Conservation (phyloP, 2,888 invertebrate species). For the Parascotia fuliginaria region DNA sequence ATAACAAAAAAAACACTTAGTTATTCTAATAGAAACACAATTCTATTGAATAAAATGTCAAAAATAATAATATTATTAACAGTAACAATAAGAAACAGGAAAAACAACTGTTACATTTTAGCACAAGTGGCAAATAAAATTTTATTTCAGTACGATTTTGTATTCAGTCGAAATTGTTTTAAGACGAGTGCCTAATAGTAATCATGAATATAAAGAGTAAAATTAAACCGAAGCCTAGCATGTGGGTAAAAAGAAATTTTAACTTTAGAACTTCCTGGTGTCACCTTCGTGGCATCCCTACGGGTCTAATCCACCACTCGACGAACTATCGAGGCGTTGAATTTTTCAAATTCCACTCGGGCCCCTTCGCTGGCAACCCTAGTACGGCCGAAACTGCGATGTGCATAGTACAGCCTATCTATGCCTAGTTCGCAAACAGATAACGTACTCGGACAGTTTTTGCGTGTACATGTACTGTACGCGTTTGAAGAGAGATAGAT, state of each 20-base stretch:
- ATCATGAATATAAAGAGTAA: background rate
- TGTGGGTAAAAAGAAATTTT: too few species aligned
- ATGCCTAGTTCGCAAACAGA: constrained; percentile 25
- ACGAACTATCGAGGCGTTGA: constrained; percentile 62
- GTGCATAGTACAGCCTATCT: constrained; percentile 10
- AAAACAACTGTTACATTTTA: constrained; percentile 24
- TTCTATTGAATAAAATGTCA: background rate
- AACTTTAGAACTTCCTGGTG: too few species aligned
- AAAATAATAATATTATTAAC: background rate
- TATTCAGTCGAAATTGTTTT: constrained; percentile 2
- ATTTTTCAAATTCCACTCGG: constrained; percentile 69
- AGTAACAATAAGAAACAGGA: background rate
- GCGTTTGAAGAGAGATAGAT: background rate
- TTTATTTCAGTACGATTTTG: constrained; percentile 22
- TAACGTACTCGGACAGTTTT: constrained; percentile 30
- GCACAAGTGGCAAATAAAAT: constrained; percentile 23
- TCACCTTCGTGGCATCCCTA: constrained; percentile 51
- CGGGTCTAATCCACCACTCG: constrained; percentile 52
- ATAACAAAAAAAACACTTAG: too few species aligned
- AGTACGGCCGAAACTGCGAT: constrained; percentile 19
- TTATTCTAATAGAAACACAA: background rate
- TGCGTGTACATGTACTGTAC: constrained; percentile 3
- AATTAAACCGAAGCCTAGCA: too few species aligned
- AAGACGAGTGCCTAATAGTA: background rate
- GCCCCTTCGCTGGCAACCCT: constrained; percentile 50